Evolutionary conservation across 2,888 invertebrate genomes (phyloP), one percentile per base, ranked within the genome.

Genomic region (Clostera curtula): DNA sequence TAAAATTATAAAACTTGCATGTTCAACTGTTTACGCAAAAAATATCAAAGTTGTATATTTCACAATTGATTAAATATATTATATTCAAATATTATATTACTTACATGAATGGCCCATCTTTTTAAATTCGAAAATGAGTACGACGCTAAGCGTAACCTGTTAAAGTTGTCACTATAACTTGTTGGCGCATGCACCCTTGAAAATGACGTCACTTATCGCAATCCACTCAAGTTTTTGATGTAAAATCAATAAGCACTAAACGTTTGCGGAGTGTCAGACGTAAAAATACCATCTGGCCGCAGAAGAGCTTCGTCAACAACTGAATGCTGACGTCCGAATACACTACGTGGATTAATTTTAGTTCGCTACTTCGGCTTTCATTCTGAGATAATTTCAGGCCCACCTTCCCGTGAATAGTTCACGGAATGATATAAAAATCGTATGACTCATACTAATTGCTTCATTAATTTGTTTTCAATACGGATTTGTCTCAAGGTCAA

Each of bases 281-380:
- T 61, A 59, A 68, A 66, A 66, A 70, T 60, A 62, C 52, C 71
- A 67, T 61, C 72, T 64, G 54, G 54, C 60, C 66, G 49, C 66
- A 75, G 65, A 70, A 70, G 67, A 70, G 73, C 60, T 59, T 61
- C 65, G 63, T 61, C 56, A 55, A 67, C 74, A 65, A 80, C 82
- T 80, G 75, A 70, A 56, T 40, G 49, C 63, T 73, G 70, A 75
- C 77, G 77, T 71, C 50, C 44, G 42, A 54, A 60, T 47, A 59
- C 58, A 60, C 64, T 59, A 58, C 59, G 57, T 54, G 65, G 73
- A 72, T 76, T 76, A 75, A 79, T 67, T 69, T 63, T 59, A 61
- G 61, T 65, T 56, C 63, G 58, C 57, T 48, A 58, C 53, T 56
- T 56, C 49, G 52, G 54, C 52, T 55, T 50, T 51, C 48, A 57